These are phyloP conservation scores for Napeogenes inachia DNA, from an alignment of 2,888 invertebrate species.

Conservation along the genomic window DNA sequence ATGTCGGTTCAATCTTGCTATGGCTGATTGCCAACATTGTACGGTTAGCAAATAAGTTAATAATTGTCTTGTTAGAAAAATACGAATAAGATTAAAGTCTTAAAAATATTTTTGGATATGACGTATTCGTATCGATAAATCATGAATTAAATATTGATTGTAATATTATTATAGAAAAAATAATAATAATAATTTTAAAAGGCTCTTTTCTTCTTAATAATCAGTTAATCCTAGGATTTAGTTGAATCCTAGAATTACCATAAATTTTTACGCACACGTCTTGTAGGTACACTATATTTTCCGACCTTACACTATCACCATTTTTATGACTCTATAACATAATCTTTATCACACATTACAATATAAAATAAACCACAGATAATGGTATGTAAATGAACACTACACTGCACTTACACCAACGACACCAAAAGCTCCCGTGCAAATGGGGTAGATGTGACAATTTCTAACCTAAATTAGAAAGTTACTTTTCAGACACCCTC, in stretches of 20 bases:
- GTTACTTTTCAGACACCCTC: slow-evolving; percentile 43
- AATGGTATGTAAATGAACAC: slow-evolving; percentile 7
- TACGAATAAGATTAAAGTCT: slow-evolving; percentile 26
- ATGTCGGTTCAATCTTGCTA: slow-evolving; percentile 54
- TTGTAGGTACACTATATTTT: slow-evolving; percentile 1
- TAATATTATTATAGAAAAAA: too few relatives aligned
- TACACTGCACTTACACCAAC: slow-evolving; percentile 26
- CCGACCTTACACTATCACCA: background rate
- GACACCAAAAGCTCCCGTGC: slow-evolving; percentile 52
- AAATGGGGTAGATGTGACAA: slow-evolving; percentile 56
- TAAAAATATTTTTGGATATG: slow-evolving; percentile 1
- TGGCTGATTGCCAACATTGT: slow-evolving; percentile 68
- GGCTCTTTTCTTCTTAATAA: background rate
- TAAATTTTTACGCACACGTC: background rate
- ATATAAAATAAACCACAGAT: slow-evolving; percentile 13
- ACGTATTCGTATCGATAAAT: background rate
- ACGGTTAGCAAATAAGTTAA: slow-evolving; percentile 59
- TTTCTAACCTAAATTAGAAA: slow-evolving; percentile 69
- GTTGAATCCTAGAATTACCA: too few relatives aligned
- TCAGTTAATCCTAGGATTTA: too few relatives aligned
- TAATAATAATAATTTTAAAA: too few relatives aligned
- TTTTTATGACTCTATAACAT: background rate
- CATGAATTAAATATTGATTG: too few relatives aligned
- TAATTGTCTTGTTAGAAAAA: slow-evolving; percentile 64
- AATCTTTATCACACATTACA: slow-evolving; percentile 1